Percentiles rank a stretch among this genome's conserved stretches.
Evolutionary conservation across 2,113 vertebrate genomes (phyloP).

Genomic region (Bubo bubo): DNA sequence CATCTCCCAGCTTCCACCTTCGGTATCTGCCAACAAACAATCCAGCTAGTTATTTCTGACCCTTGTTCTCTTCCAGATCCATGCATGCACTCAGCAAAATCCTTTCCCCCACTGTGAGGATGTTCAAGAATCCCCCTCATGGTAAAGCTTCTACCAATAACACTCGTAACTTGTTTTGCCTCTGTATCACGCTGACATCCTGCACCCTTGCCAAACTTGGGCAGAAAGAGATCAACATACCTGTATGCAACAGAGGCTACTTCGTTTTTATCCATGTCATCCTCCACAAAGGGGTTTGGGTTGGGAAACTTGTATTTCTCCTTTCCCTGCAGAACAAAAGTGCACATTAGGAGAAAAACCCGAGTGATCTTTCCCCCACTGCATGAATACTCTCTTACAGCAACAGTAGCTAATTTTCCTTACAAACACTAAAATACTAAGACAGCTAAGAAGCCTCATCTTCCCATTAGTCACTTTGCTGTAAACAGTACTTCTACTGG

Average conservation of each 20-base stretch:
- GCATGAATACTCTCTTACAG: neutral
- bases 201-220: neutral
- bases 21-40: conserved; percentile 83
- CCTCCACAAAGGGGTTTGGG: conserved; percentile 94
- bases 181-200: rapidly evolving
- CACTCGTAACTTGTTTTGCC: neutral
- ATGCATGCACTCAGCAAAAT: neutral
- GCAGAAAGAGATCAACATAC: conserved; percentile 54
- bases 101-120: neutral
- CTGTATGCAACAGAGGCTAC: conserved; percentile 97
- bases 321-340: conserved; percentile 78
- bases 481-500: neutral
- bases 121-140: neutral
- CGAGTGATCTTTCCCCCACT: neutral
- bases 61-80: neutral
- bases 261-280: conserved; percentile 96
- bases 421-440: neutral
- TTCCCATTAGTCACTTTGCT: neutral
- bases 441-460: neutral
- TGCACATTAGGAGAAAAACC: neutral
- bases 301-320: conserved; percentile 94
- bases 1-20: conserved; percentile 96
- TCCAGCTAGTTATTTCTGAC: neutral
- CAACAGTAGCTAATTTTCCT: neutral
- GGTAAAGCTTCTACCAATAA: neutral